phyloP scores from a whole-genome alignment of 2,797 vertebrate genomes.

The Hyperoplus lanceolatus region DNA sequence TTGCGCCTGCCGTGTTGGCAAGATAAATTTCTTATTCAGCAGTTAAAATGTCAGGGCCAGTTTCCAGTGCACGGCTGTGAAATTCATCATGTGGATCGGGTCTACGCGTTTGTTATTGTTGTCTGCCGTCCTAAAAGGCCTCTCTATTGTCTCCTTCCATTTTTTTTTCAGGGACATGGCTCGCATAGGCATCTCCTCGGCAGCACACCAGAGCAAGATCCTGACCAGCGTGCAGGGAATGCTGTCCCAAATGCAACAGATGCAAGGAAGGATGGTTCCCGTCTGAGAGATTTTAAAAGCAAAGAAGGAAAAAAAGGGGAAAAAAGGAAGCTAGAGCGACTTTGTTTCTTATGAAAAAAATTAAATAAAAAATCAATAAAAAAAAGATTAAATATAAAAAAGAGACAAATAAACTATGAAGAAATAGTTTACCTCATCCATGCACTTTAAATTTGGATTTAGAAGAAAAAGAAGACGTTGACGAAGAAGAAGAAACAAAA shows the following conservation, averaged over 20 bases:
- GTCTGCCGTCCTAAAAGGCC: conserved; percentile 54
- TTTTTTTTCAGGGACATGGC: conserved; percentile 89
- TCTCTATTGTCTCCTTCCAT: conserved; percentile 22
- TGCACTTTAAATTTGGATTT: conserved; percentile 96
- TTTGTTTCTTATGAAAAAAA: conserved; percentile 73
- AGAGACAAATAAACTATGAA: conserved; percentile 82
- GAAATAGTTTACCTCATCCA: conserved; percentile 99
- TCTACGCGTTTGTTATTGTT: conserved; percentile 57
- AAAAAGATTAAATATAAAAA: conserved; percentile 66
- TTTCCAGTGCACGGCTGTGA: conserved; percentile 54
- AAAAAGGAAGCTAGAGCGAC: conserved; percentile 63
- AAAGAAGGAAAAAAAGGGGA: conserved; percentile 62
- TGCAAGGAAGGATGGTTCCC: conserved; percentile 97
- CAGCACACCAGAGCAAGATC: conserved; percentile 96
- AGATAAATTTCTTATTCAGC: conserved; percentile 38
- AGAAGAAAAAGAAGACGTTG: conserved; percentile 73
- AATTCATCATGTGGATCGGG: conserved; percentile 61
- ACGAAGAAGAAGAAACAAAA: conserved; percentile 71
- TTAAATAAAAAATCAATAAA: conserved; percentile 57
- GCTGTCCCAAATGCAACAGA: conserved; percentile 96
- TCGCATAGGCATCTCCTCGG: conserved; percentile 92
- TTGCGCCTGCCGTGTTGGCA: conserved; percentile 33
- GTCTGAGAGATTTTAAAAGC: conserved; percentile 88
- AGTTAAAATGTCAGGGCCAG: conserved; percentile 42
- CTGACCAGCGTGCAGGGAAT: conserved; percentile 94